Evolutionary conservation across 2,888 invertebrate genomes (phyloP).

Genomic region (Sinopyrophorus schimmeli): DNA sequence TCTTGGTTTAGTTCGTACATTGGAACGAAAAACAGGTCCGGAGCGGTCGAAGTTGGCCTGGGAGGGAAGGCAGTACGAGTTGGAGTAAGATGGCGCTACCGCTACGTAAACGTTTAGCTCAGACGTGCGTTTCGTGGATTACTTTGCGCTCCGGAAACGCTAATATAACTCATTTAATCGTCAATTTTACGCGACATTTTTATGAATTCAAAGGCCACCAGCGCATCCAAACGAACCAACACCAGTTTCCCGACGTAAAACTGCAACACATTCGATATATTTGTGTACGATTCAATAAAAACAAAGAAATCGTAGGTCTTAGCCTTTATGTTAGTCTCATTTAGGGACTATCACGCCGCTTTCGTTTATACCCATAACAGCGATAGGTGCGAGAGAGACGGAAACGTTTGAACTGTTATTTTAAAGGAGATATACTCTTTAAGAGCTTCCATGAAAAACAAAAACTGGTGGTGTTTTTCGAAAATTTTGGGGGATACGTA

Average conservation of each 20-base stretch:
- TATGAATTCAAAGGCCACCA: too few relatives aligned
- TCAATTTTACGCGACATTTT: too few relatives aligned
- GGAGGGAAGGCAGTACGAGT: conserved; percentile 51
- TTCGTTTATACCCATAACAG: conserved; percentile 39
- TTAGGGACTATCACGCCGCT: conserved; percentile 38
- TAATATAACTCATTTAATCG: too few relatives aligned
- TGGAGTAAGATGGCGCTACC: conserved; percentile 39
- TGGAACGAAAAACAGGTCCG: conserved; percentile 57
- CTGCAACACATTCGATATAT: too few relatives aligned
- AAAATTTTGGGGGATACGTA: conserved; percentile 20
- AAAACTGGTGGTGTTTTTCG: conserved; percentile 34
- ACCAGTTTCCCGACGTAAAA: too few relatives aligned
- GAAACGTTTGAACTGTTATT: conserved; percentile 47
- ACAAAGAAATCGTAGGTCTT: conserved; percentile 14
- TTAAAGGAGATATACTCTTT: conserved; percentile 49
- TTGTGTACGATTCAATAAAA: conserved; percentile 16
- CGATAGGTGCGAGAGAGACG: conserved; percentile 43
- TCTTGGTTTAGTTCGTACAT: conserved; percentile 54
- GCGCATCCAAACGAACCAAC: too few relatives aligned
- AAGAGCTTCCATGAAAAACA: conserved; percentile 34
- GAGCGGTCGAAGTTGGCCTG: conserved; percentile 54
- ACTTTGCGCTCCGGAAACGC: too few relatives aligned
- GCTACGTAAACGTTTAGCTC: conserved; percentile 35
- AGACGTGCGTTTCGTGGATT: conserved; percentile 39
- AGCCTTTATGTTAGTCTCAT: conserved; percentile 10